Conservation (phyloP, 2,888 invertebrate genomes). For the Andrena praecox region DNA sequence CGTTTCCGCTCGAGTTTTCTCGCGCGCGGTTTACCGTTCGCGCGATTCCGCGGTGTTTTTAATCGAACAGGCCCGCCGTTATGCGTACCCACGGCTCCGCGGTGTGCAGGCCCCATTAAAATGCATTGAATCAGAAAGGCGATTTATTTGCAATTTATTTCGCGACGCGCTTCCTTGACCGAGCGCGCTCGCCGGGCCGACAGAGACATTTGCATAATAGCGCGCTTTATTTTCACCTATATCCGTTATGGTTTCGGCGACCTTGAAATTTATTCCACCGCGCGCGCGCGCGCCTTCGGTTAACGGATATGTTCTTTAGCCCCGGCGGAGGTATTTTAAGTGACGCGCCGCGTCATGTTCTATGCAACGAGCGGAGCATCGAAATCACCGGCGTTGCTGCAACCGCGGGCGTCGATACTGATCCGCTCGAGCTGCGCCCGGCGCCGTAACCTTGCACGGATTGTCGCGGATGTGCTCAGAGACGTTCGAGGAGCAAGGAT, state of each 20-base stretch:
- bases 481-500: too few species aligned
- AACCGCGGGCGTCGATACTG: not conserved
- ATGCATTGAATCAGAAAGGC: conserved; percentile 12
- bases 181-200: not conserved
- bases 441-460: not conserved
- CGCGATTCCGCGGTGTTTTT: conserved; percentile 10
- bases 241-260: conserved; percentile 48
- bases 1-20: not conserved
- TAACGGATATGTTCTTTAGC: conserved; percentile 30
- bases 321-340: not conserved
- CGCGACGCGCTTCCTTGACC: conserved; percentile 11
- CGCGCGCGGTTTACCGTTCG: conserved; percentile 25
- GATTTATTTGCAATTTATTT: conserved; percentile 38
- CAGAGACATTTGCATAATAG: conserved; percentile 39
- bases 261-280: conserved; percentile 53
- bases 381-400: conserved; percentile 27
- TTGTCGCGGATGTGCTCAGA: not conserved
- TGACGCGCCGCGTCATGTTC: conserved; percentile 5
- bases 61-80: conserved; percentile 10
- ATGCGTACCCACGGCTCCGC: not conserved
- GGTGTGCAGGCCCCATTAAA: not conserved
- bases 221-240: conserved; percentile 41
- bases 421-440: not conserved
- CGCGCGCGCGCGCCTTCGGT: conserved; percentile 10
- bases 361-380: conserved; percentile 19